These are phyloP conservation scores for Psettodes erumei DNA, from an alignment of 2,113 vertebrate species.

Conservation along the genomic window DNA sequence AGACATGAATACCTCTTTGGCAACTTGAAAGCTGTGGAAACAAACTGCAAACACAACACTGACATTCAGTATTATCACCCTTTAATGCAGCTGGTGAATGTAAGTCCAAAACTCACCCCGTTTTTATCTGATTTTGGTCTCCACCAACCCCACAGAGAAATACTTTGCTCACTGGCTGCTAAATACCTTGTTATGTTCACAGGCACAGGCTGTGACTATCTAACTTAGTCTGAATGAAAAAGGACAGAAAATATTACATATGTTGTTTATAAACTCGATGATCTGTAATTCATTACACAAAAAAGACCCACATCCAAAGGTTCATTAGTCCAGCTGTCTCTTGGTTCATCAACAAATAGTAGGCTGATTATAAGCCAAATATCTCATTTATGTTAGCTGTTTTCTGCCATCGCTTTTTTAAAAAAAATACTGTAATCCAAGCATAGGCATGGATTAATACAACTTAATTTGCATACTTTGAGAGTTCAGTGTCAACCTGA, in stretches of 20 bases:
- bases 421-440: slow-evolving; percentile 44
- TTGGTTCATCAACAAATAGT: not conserved
- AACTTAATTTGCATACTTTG: slow-evolving; percentile 50
- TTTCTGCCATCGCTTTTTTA: slow-evolving; percentile 14
- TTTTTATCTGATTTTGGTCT: not conserved
- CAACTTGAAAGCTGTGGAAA: not conserved
- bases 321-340: not conserved
- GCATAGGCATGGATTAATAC: slow-evolving; percentile 4
- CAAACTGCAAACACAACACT: not conserved
- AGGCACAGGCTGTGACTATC: not conserved
- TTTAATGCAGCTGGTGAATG: not conserved
- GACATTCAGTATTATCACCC: no score
- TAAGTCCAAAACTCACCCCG: not conserved
- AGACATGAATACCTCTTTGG: not conserved
- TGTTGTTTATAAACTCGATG: not conserved
- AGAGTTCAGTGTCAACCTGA: slow-evolving; percentile 65
- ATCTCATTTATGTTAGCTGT: not conserved
- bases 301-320: not conserved
- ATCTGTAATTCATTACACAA: not conserved
- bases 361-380: not conserved
- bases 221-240: not conserved
- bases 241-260: no score
- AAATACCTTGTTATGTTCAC: not conserved
- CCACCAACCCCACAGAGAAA: not conserved
- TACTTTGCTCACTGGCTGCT: not conserved